A percentile compares a stretch with the other conserved stretches of the same genome.
Evolutionary conservation across 2,888 invertebrate genomes (phyloP).

Genomic region (Agrochola circellaris): DNA sequence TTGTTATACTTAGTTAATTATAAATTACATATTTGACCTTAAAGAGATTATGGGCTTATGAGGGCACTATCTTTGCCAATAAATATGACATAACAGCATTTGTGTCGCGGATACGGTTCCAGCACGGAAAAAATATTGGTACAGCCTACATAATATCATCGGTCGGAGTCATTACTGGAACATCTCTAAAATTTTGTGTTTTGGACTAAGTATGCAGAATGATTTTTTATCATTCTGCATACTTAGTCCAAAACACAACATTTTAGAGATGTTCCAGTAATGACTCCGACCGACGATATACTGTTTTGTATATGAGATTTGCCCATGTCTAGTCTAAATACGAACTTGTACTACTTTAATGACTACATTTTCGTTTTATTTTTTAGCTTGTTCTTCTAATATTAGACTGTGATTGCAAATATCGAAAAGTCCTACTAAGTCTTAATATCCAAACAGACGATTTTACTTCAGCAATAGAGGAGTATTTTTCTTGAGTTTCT

Average conservation of each 20-base stretch:
- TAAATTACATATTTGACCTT: constrained; percentile 18
- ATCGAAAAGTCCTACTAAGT: not conserved
- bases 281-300: too few relatives aligned
- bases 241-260: too few relatives aligned
- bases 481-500: not conserved
- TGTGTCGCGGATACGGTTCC: not conserved
- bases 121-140: not conserved
- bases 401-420: not conserved
- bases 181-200: too few relatives aligned
- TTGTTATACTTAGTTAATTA: constrained; percentile 5
- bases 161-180: too few relatives aligned
- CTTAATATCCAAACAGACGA: not conserved
- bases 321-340: too few relatives aligned
- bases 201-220: too few relatives aligned
- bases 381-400: too few relatives aligned
- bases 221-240: too few relatives aligned
- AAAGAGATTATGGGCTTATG: not conserved
- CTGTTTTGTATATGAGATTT: not conserved
- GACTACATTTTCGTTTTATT: not conserved
- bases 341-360: not conserved
- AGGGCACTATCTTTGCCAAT: not conserved
- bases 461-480: not conserved
- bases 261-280: too few relatives aligned
- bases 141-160: too few relatives aligned
- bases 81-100: not conserved